Percentiles rank a stretch among this genome's conserved stretches.
Evolutionary conservation across 2,888 invertebrate species (phyloP).

Genomic region (Drosophila mayaguana): DNA sequence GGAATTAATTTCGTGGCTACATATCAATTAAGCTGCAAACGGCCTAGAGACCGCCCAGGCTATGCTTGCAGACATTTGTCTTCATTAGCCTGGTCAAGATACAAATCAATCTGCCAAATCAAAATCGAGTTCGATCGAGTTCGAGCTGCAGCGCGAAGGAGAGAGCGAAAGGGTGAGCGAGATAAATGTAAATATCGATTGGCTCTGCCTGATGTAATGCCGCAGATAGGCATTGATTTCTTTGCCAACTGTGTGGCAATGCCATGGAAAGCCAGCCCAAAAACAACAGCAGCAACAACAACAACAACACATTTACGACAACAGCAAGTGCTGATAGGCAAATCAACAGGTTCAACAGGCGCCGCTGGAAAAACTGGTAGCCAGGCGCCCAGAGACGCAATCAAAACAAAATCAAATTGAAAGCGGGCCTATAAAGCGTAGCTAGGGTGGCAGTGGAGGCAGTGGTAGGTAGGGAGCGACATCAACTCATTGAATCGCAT

Average conservation of each 20-base stretch:
- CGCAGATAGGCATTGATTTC: conserved; percentile 61
- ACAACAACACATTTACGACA: conserved; percentile 41
- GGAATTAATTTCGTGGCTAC: conserved; percentile 50
- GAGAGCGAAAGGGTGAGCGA: background rate
- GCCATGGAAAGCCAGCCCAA: conserved; percentile 55
- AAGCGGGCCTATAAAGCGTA: conserved; percentile 22
- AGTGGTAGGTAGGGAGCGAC: conserved; percentile 13
- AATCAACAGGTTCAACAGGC: conserved; percentile 76
- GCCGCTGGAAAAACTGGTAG: conserved; percentile 74
- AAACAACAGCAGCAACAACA: conserved; percentile 22
- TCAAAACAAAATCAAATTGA: conserved; percentile 63
- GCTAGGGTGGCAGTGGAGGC: conserved; percentile 5
- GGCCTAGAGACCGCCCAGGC: conserved; percentile 56
- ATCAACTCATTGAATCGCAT: conserved; percentile 39
- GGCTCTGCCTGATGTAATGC: conserved; percentile 70
- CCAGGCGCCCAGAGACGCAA: conserved; percentile 58
- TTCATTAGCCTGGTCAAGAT: conserved; percentile 71
- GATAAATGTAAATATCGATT: conserved; percentile 63
- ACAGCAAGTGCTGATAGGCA: conserved; percentile 68
- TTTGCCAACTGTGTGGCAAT: conserved; percentile 63
- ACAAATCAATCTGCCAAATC: conserved; percentile 74
- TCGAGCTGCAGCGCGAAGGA: conserved; percentile 6
- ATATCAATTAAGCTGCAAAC: conserved; percentile 60
- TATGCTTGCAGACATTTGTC: conserved; percentile 64
- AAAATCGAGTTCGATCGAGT: conserved; percentile 28